Evolutionary conservation across 2,113 vertebrate genomes (phyloP).

Genomic region (Rhinichthys klamathensis): DNA sequence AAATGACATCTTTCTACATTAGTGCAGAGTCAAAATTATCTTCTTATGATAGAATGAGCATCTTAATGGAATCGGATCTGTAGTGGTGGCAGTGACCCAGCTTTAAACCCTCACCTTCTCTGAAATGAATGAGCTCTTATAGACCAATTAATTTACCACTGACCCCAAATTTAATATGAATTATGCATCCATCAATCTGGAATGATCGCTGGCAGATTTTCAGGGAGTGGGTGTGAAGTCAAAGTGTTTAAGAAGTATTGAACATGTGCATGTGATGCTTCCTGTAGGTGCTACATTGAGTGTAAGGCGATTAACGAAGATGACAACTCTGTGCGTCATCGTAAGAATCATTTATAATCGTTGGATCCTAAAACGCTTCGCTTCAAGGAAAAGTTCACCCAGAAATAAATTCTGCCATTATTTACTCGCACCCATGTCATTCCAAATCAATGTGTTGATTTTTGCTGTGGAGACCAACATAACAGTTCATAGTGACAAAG

Average conservation of each 20-base stretch:
- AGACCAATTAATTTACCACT: constrained; percentile 25
- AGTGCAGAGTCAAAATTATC: constrained; percentile 32
- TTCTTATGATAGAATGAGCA: constrained; percentile 31
- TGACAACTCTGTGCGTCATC: not conserved
- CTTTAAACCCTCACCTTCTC: constrained; percentile 23
- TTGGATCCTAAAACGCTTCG: not conserved
- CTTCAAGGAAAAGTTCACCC: not conserved
- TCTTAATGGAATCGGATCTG: constrained; percentile 28
- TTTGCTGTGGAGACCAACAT: not conserved
- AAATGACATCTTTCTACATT: constrained; percentile 43
- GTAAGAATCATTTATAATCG: not conserved
- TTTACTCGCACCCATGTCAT: not conserved
- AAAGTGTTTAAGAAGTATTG: not conserved
- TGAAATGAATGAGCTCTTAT: constrained; percentile 28
- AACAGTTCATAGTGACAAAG: not conserved
- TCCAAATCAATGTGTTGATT: not conserved
- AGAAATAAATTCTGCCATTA: not conserved
- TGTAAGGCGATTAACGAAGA: not conserved
- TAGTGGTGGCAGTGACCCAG: constrained; percentile 34
- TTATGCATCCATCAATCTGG: constrained; percentile 42
- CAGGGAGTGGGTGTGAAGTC: not conserved
- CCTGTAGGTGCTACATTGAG: not conserved
- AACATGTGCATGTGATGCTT: not conserved
- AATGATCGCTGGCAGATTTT: constrained; percentile 36
- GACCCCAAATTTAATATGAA: constrained; percentile 46